Evolutionary conservation across 2,797 vertebrate species (phyloP).

Genomic region (Mus spretus): DNA sequence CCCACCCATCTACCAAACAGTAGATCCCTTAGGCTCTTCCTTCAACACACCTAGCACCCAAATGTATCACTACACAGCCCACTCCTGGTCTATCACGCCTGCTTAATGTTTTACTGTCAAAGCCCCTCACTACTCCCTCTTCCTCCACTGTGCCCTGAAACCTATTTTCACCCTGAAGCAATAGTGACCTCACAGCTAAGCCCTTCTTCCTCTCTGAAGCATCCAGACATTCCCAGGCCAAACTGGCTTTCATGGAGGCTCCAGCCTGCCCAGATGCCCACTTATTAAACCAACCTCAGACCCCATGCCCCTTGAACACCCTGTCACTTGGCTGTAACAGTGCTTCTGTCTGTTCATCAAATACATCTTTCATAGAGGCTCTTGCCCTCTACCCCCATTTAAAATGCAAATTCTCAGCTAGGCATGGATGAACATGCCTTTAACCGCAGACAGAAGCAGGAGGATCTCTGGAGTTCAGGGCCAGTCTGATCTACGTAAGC

Average conservation of each 20-base stretch:
- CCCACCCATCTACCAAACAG: background rate
- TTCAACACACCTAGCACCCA: background rate
- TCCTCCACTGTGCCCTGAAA: background rate
- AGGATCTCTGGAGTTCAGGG: background rate
- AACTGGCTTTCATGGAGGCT: background rate
- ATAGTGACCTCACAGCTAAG: background rate
- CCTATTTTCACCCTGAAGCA: background rate
- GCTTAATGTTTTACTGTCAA: background rate
- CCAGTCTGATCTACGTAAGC: background rate
- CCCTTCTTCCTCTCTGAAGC: background rate
- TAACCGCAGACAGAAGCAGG: background rate
- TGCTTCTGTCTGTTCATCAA: background rate
- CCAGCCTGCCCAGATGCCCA: background rate
- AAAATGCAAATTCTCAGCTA: background rate
- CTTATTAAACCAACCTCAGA: background rate
- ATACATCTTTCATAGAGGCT: background rate
- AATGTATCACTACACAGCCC: fast-evolving
- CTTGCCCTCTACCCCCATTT: background rate
- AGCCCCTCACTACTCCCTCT: background rate
- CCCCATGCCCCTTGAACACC: background rate
- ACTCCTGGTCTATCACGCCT: fast-evolving
- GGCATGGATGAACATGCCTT: background rate
- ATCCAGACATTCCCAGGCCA: too few relatives aligned
- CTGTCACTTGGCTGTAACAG: background rate
- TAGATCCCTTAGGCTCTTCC: background rate